Evolutionary conservation across 2,113 vertebrate species (phyloP), one percentile per base, ranked within the genome.

Genomic region (Takifugu flavidus): DNA sequence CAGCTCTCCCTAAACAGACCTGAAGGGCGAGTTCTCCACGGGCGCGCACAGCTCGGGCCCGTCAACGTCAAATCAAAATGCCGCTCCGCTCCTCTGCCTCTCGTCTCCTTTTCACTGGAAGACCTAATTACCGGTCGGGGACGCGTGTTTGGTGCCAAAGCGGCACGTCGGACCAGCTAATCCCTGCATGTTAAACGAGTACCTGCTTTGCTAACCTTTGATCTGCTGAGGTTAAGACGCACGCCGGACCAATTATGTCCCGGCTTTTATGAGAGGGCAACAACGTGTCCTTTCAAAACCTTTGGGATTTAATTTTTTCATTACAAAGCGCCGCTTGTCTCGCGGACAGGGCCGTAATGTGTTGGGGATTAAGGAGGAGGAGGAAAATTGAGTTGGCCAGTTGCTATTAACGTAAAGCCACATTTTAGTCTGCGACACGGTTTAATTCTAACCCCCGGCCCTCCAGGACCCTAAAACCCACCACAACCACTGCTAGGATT

Each of bases 1-100:
- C 86, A 80, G 78, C 15, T 80, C 86, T 79, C 77, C 74, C 77
- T 77, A 88, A 90, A 90, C 84, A 88, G 82, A 80, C 53, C 59
- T 62, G 75, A 82, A 78, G 76, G 80, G 20, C 20, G 20, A 20
- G 20, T 70, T 76, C 67, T 77, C 62, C 74, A 60, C 57, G 4
- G 50, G 75, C 84, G 68, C 47, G 59, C 73, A 82, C 86, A 85
- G 82, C 86, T 82, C 66, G 1, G 68, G 63, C 67, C 71, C 76
- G 47, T 86, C 85, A 85, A 29, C 46, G 66, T 79, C 83, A 67
- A 14, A 15, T 14, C 49, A 55, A 62, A 61, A 70, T 7, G 39
- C 62, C 57, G 61, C 58, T 45, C 49, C 43, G 26, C 50, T 59
- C 27, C 29, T 67, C 34, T 11, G 34, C 34, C 34, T 39, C 27